Base-by-base conservation (phyloP, 53 echinoderm and acorn worm genomes). In the Patiria pectinifera region DNA sequence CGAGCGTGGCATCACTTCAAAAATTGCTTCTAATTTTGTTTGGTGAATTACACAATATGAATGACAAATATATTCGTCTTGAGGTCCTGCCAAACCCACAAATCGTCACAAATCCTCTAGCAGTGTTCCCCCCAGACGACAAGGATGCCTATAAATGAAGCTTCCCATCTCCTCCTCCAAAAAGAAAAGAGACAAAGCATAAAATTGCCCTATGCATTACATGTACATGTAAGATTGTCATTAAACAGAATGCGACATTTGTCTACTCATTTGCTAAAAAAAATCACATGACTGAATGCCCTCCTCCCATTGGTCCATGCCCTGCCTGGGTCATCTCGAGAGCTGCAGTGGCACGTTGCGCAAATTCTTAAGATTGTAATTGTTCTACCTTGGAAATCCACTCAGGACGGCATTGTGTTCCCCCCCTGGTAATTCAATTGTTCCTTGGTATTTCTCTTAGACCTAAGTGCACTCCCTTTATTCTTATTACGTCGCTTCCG, bases 351-450 rank as follows among this genome's bases (percentile, higher is more conserved):
- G 74, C 24, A 21, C 4, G 74, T 74, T 21, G 9, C 24, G 10
- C 10, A 74, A 22, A 74, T 24, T n/a, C 74, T 23, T 18, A 23
- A 74, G 74, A 74, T 23, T 16, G 8, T 6, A 18, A 74, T 74
- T 74, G 74, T 74, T 74, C 74, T 74, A 4, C 74, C 74, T 23
- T 23, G 74, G 74, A 22, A 74, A 74, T 74, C 22, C 74, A 74
- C 74, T 74, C 19, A 10, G 23, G 10, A n/a, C 4, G 23, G 24
- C 66, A 74, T 74, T 74, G 24, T 74, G 74, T 21, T 5, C 11
- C 24, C 18, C 19, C 24, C 74, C 74, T 74, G 53, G 53, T 53
- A 16, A 74, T 74, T 74, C 24, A 24, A 74, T 74, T 74, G 74
- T 74, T 35, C 35, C 24, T 24, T 24, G 24, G 74, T 24, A 74